Evolutionary conservation across 1,140 invertebrate genomes (phyloP).

Genomic region (Macrocentrus cingulum): DNA sequence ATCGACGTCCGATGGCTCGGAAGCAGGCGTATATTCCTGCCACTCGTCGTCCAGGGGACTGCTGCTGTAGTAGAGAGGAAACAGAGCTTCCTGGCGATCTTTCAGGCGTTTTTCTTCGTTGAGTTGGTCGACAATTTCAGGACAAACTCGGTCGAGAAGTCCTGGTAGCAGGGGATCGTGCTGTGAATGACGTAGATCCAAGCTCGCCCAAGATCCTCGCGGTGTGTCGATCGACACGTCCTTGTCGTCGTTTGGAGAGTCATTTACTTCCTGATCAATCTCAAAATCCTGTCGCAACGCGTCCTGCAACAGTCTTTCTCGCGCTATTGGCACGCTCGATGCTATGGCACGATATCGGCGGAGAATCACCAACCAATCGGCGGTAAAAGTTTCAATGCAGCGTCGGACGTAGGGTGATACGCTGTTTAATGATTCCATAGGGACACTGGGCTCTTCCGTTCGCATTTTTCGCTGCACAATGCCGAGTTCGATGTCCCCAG

Average conservation of each 20-base stretch:
- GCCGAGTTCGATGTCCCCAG: constrained; percentile 80
- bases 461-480: constrained; percentile 79
- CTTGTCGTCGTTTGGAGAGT: constrained; percentile 56
- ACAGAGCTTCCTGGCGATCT: constrained; percentile 77
- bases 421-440: constrained; percentile 77
- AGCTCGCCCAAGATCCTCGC: constrained; percentile 88
- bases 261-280: constrained; percentile 59
- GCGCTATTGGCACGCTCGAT: constrained; percentile 53
- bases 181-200: constrained; percentile 79
- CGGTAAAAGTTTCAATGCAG: constrained; percentile 83
- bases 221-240: constrained; percentile 73
- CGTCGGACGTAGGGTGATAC: constrained; percentile 81
- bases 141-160: constrained; percentile 77
- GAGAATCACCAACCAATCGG: constrained; percentile 83
- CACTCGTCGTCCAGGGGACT: constrained; percentile 75
- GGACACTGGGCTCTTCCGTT: constrained; percentile 77
- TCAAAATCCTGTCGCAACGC: constrained; percentile 75
- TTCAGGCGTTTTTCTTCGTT: constrained; percentile 79
- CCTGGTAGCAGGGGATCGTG: constrained; percentile 85
- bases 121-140: constrained; percentile 80
- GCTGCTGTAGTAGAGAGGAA: constrained; percentile 77
- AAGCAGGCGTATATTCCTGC: constrained; percentile 73
- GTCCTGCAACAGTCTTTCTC: constrained; percentile 61
- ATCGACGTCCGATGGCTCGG: constrained; percentile 77
- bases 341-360: constrained; percentile 64